phyloP scores from a whole-genome alignment of 2,797 vertebrate genomes.

The Scolopax rusticola region DNA sequence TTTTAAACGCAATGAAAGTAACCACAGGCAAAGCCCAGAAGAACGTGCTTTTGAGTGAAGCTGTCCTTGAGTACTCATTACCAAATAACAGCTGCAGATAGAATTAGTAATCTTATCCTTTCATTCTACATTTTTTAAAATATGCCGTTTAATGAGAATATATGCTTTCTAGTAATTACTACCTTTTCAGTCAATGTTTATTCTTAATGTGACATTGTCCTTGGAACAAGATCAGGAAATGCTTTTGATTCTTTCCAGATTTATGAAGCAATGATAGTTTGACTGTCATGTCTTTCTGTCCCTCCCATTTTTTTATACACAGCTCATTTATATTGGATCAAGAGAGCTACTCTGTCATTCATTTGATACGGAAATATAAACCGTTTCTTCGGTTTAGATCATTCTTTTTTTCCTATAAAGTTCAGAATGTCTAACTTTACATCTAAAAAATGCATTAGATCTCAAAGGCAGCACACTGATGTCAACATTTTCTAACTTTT shows the following conservation, averaged over 20 bases:
- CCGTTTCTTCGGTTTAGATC: neutral
- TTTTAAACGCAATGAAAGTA: neutral
- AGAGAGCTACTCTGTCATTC: neutral
- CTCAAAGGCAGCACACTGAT: neutral
- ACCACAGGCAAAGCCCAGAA: neutral
- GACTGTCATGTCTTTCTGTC: neutral
- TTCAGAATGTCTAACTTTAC: neutral
- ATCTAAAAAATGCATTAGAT: neutral
- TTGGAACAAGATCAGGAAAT: neutral
- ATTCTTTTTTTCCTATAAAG: neutral
- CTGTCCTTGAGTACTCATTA: neutral
- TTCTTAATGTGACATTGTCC: neutral
- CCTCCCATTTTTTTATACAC: neutral
- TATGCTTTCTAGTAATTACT: conserved; percentile 28
- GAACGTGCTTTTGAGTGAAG: neutral
- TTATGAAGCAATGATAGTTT: neutral
- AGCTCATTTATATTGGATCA: neutral
- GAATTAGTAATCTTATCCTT: neutral
- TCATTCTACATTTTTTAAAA: neutral
- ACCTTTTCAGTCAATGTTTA: neutral
- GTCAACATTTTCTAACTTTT: neutral
- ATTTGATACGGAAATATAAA: neutral
- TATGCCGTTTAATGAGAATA: neutral
- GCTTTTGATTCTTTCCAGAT: neutral
- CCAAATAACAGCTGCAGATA: neutral